These are phyloP conservation scores for Corythaixoides concolor DNA, from an alignment of 2,113 vertebrate genomes.

Conservation along the genomic window DNA sequence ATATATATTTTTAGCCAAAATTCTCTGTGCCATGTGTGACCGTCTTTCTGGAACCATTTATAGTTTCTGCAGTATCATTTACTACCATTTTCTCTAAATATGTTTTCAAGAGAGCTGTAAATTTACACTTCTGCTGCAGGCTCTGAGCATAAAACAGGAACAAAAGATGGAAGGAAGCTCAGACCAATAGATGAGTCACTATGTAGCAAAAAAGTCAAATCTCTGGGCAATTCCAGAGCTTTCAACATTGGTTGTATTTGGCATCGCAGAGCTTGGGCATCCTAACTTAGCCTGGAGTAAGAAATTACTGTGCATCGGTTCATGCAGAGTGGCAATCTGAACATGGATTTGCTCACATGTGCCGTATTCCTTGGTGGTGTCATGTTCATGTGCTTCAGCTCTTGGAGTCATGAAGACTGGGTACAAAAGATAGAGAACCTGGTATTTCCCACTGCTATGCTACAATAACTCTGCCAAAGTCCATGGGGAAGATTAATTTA, in stretches of 20 bases:
- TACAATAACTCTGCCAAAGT: background rate
- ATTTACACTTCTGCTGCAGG: background rate
- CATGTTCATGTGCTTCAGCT: background rate
- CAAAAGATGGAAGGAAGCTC: background rate
- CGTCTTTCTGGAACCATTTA: background rate
- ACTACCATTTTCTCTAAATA: background rate
- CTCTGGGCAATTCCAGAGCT: background rate
- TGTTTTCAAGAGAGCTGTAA: background rate
- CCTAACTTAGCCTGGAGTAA: too few species aligned
- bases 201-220: background rate
- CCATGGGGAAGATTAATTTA: background rate
- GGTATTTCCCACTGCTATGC: background rate
- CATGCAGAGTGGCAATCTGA: too few species aligned
- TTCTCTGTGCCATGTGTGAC: background rate
- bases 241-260: background rate
- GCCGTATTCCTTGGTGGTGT: background rate
- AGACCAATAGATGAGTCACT: background rate
- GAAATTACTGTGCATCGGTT: background rate
- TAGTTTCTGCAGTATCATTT: background rate
- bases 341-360: accelerated
- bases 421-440: background rate
- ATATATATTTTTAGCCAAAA: background rate
- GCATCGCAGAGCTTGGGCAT: background rate
- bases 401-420: background rate
- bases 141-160: background rate